Percentiles rank a stretch among this genome's conserved stretches.
These are phyloP conservation scores for Matsumyia berberina DNA, from an alignment of 2,888 invertebrate genomes.

Conservation along the genomic window DNA sequence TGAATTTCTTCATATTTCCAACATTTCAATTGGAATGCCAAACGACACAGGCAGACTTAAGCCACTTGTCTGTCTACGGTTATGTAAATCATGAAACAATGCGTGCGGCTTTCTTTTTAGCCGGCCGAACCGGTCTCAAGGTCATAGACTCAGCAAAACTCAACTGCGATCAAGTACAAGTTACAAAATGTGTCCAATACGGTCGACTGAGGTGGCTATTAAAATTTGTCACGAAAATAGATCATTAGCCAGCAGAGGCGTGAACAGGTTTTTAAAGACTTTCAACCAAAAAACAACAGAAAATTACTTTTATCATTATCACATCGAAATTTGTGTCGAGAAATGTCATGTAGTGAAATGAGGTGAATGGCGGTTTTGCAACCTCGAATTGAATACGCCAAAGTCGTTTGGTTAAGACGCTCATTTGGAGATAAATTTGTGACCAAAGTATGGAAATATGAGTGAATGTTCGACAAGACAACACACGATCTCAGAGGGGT, in stretches of 20 bases:
- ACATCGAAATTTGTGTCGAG: background rate
- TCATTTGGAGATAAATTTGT: background rate
- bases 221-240: slow-evolving; percentile 13
- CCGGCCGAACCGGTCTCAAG: slow-evolving; percentile 52
- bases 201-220: background rate
- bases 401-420: slow-evolving; percentile 1
- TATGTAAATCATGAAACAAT: slow-evolving; percentile 61
- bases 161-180: slow-evolving; percentile 1
- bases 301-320: slow-evolving; percentile 1
- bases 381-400: slow-evolving; percentile 2
- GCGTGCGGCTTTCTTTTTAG: slow-evolving; percentile 34
- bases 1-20: background rate
- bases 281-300: background rate
- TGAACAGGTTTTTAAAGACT: background rate
- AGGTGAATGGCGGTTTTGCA: slow-evolving; percentile 2
- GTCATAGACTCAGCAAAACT: slow-evolving; percentile 41
- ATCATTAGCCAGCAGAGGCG: background rate
- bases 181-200: too few relatives aligned
- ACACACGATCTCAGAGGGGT: too few relatives aligned
- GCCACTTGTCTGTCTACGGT: slow-evolving; percentile 4
- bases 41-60: background rate
- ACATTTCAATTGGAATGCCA: too few relatives aligned
- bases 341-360: slow-evolving; percentile 9
- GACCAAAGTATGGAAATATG: slow-evolving; percentile 1
- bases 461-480: background rate